phyloP scores from a whole-genome alignment of 2,888 invertebrate genomes.

The Chrysolina haemoptera region DNA sequence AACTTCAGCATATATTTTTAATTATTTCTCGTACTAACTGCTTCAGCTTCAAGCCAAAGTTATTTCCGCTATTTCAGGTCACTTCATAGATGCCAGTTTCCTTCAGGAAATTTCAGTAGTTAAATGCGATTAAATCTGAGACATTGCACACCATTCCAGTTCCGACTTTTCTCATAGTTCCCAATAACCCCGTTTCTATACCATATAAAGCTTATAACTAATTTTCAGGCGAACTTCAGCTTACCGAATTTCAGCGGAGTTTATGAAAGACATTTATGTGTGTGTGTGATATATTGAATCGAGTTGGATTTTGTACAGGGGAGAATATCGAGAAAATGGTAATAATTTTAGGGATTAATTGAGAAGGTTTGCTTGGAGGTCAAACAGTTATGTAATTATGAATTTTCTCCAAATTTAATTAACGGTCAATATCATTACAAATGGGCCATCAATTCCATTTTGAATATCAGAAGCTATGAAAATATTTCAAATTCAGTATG shows the following conservation, averaged over 20 bases:
- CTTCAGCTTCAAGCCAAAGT: background rate
- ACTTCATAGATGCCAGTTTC: conserved; percentile 46
- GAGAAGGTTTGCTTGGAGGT: background rate
- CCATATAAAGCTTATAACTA: conserved; percentile 41
- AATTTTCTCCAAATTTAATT: no score
- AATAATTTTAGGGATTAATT: background rate
- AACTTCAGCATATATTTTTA: background rate
- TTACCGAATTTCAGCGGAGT: conserved; percentile 13
- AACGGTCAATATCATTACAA: no score
- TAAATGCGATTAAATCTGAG: conserved; percentile 53
- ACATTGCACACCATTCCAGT: conserved; percentile 45
- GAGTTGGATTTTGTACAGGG: conserved; percentile 10
- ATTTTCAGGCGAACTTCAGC: conserved; percentile 24
- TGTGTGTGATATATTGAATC: conserved; percentile 17
- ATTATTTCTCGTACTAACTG: background rate
- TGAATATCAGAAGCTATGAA: no score
- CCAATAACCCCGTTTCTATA: conserved; percentile 40
- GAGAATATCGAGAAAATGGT: background rate
- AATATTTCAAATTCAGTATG: no score
- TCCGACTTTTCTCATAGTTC: conserved; percentile 42
- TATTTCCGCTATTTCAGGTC: conserved; percentile 25
- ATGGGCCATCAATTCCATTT: no score
- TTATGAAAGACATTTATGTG: conserved; percentile 23
- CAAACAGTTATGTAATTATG: no score
- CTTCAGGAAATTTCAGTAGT: conserved; percentile 52